phyloP scores from a whole-genome alignment of 2,113 vertebrate genomes.

The Neodon shergylaensis region DNA sequence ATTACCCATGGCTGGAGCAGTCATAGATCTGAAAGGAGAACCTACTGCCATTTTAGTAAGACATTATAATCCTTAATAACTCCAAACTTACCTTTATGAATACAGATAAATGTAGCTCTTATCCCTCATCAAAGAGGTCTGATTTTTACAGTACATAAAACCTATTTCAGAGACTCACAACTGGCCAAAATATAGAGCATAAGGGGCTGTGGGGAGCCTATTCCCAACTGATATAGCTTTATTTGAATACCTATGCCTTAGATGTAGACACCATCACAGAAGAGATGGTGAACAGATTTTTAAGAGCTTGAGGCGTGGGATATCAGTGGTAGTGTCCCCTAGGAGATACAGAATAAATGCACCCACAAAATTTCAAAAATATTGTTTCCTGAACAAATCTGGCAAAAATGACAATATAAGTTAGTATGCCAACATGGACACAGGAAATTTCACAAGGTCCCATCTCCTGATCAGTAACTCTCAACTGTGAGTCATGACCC shows the following conservation, averaged over 20 bases:
- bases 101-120: background rate
- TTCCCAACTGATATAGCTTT: background rate
- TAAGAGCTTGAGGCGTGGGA: background rate
- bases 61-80: background rate
- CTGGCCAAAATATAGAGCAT: background rate
- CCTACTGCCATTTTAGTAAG: background rate
- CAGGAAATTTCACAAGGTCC: background rate
- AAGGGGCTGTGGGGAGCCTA: background rate
- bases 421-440: background rate
- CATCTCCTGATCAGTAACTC: background rate
- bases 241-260: background rate
- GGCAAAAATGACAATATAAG: background rate
- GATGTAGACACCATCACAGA: background rate
- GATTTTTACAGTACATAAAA: background rate
- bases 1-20: background rate
- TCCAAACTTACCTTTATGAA: background rate
- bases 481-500: background rate
- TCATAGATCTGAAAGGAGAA: background rate
- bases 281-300: background rate
- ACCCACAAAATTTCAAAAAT: background rate
- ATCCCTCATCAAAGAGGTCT: background rate
- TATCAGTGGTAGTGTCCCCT: background rate
- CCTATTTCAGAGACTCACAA: background rate
- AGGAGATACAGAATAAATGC: background rate
- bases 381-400: background rate